Evolutionary conservation across 1,140 invertebrate species (phyloP).

Genomic region (Leguminivora glycinivorella): DNA sequence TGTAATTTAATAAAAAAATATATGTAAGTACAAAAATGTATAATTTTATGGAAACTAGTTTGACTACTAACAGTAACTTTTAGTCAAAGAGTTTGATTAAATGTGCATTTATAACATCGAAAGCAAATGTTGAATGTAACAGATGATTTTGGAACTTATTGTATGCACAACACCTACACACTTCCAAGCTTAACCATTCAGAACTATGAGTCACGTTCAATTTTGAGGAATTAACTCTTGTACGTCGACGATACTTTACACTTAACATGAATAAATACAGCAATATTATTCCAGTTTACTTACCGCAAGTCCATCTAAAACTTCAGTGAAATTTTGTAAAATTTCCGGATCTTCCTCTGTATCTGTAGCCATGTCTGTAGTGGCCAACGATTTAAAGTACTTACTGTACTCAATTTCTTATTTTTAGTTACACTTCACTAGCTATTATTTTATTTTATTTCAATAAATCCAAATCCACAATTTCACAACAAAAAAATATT

Average conservation of each 20-base stretch:
- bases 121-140: neutral
- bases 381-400: conserved; percentile 5
- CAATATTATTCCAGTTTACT: conserved; percentile 27
- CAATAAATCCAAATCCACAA: neutral
- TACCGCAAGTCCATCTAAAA: conserved; percentile 54
- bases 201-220: neutral
- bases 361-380: conserved; percentile 54
- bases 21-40: neutral
- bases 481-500: conserved; percentile 4
- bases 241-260: neutral
- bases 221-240: neutral
- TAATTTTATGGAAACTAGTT: too few species aligned
- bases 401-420: neutral
- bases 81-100: too few species aligned
- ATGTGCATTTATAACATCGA: neutral
- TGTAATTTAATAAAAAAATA: conserved; percentile 43
- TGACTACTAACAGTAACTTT: too few species aligned
- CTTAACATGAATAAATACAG: neutral
- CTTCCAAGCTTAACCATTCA: neutral
- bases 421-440: too few species aligned
- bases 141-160: neutral
- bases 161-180: neutral
- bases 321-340: conserved; percentile 53
- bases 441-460: neutral
- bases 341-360: conserved; percentile 48